phyloP scores from a whole-genome alignment of 1,140 invertebrate species.

The Belonocnema kinseyi region DNA sequence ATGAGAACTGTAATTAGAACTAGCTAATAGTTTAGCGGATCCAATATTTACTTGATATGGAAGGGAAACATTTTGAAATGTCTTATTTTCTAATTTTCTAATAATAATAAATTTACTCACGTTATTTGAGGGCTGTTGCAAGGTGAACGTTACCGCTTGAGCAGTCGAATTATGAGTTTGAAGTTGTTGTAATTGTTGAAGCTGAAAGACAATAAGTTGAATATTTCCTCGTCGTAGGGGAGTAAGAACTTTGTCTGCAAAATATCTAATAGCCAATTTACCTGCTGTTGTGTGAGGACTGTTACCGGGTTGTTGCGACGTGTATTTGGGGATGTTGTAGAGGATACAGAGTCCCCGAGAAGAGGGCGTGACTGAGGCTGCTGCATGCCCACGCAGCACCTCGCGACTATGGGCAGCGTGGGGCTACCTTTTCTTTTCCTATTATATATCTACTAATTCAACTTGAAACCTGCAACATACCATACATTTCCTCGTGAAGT shows the following conservation, averaged over 20 bases:
- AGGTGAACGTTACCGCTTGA: constrained; percentile 74
- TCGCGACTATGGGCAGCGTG: constrained; percentile 75
- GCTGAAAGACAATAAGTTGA: constrained; percentile 56
- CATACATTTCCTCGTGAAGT: background rate
- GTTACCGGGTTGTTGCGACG: constrained; percentile 72
- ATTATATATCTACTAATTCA: constrained; percentile 53
- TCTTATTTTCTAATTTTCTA: background rate
- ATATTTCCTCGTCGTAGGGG: constrained; percentile 32
- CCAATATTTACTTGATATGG: no score
- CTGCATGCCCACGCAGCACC: constrained; percentile 79
- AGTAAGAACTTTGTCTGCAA: background rate
- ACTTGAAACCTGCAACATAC: background rate
- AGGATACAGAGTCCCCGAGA: constrained; percentile 77
- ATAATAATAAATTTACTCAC: constrained; percentile 53
- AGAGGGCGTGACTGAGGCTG: constrained; percentile 78
- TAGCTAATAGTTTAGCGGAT: no score
- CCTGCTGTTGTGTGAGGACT: constrained; percentile 76
- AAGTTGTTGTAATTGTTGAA: constrained; percentile 76
- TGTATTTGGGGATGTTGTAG: constrained; percentile 75
- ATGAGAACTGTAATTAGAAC: no score
- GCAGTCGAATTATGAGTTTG: constrained; percentile 73
- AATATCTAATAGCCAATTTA: constrained; percentile 49
- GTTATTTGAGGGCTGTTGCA: constrained; percentile 72
- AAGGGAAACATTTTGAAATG: no score
- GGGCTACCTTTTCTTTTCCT: constrained; percentile 70